These are phyloP conservation scores for Daboia siamensis DNA, from an alignment of 2,113 vertebrate species.

Conservation along the genomic window DNA sequence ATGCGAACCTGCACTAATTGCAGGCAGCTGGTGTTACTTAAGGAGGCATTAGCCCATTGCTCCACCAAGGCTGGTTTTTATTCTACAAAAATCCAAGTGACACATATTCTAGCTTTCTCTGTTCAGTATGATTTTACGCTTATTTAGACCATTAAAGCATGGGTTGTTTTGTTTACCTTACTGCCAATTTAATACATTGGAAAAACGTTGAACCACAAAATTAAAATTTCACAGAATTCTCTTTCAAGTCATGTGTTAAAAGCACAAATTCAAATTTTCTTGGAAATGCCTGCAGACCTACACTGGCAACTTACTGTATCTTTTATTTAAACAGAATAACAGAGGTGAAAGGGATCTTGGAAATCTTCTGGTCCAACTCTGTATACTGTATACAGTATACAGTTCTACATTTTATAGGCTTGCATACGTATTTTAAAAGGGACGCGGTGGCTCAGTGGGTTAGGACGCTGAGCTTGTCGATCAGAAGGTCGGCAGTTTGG, in stretches of 20 bases:
- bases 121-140: slow-evolving; percentile 8
- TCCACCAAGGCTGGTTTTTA: no score
- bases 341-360: no score
- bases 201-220: slow-evolving; percentile 10
- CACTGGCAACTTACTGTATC: neutral
- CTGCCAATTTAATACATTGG: neutral
- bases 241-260: neutral
- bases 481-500: no score
- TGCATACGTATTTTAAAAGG: neutral
- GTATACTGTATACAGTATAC: no score
- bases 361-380: neutral
- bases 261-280: neutral
- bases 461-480: no score
- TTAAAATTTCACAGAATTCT: neutral
- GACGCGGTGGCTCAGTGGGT: no score
- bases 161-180: slow-evolving; percentile 15
- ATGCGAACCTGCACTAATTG: no score
- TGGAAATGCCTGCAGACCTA: neutral
- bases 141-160: slow-evolving; percentile 30
- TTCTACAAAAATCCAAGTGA: slow-evolving; percentile 13
- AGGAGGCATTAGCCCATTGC: no score
- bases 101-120: neutral
- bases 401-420: neutral
- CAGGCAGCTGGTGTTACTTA: no score
- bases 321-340: no score